These are phyloP conservation scores for Mamestra configurata DNA, from an alignment of 1,140 invertebrate species.

Conservation along the genomic window DNA sequence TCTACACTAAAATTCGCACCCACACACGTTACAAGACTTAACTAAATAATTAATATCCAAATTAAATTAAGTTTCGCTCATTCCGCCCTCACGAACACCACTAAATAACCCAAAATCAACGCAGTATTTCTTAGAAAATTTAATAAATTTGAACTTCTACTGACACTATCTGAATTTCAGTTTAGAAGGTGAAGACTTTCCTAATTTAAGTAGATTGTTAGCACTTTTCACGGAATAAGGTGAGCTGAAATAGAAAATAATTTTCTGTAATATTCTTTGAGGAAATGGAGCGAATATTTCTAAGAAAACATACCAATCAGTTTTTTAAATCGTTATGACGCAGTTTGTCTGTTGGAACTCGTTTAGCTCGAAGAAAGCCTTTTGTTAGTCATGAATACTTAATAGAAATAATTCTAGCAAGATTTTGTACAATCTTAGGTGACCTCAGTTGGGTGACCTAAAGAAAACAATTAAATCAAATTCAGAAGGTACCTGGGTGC, in stretches of 20 bases:
- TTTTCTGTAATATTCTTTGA: conserved; percentile 71
- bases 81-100: conserved; percentile 18
- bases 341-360: too few relatives aligned
- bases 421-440: too few relatives aligned
- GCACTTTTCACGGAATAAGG: conserved; percentile 58
- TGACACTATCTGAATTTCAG: conserved; percentile 67
- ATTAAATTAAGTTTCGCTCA: conserved; percentile 42
- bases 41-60: conserved; percentile 39
- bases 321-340: not conserved
- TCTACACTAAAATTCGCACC: not conserved
- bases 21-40: not conserved
- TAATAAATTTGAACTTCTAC: conserved; percentile 64
- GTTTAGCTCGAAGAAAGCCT: too few relatives aligned
- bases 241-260: conserved; percentile 74
- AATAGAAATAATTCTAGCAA: too few relatives aligned
- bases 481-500: too few relatives aligned
- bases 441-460: too few relatives aligned
- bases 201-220: conserved; percentile 82
- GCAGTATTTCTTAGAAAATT: conserved; percentile 62
- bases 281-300: conserved; percentile 67
- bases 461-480: too few relatives aligned
- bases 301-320: conserved; percentile 31
- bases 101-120: conserved; percentile 59
- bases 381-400: too few relatives aligned
- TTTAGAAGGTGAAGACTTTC: conserved; percentile 69